Conservation (phyloP, 2,113 vertebrate species). For the Dasyprocta punctata region DNA sequence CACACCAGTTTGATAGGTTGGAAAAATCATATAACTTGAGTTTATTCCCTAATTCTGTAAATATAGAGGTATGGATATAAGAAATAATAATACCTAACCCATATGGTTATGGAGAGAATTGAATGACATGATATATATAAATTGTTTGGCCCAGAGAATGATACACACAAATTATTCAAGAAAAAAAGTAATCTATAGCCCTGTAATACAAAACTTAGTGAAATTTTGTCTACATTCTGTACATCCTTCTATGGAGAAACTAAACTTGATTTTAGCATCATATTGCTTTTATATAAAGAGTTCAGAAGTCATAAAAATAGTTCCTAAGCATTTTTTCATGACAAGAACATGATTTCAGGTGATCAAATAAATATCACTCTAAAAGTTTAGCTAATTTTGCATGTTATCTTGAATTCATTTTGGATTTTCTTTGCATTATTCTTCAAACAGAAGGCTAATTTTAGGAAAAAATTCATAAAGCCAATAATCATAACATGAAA, state of each 20-base stretch:
- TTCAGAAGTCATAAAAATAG: constrained; percentile 1
- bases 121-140: neutral
- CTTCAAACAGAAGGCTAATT: neutral
- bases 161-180: neutral
- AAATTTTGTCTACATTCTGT: neutral
- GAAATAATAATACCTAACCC: neutral
- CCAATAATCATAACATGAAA: neutral
- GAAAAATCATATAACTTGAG: neutral
- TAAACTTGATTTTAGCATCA: neutral
- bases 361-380: neutral
- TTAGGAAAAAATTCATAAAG: neutral
- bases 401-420: neutral
- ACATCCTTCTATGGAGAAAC: neutral
- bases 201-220: neutral
- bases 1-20: neutral
- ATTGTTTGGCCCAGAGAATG: neutral
- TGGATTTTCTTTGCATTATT: neutral
- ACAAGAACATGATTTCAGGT: neutral
- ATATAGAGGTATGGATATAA: neutral
- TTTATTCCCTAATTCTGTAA: neutral
- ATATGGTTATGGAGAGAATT: neutral
- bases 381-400: neutral
- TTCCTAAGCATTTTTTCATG: constrained; percentile 12
- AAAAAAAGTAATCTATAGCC: neutral
- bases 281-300: neutral